Base-by-base conservation (phyloP, 2,113 vertebrate genomes). In the Myrmecophaga tridactyla region DNA sequence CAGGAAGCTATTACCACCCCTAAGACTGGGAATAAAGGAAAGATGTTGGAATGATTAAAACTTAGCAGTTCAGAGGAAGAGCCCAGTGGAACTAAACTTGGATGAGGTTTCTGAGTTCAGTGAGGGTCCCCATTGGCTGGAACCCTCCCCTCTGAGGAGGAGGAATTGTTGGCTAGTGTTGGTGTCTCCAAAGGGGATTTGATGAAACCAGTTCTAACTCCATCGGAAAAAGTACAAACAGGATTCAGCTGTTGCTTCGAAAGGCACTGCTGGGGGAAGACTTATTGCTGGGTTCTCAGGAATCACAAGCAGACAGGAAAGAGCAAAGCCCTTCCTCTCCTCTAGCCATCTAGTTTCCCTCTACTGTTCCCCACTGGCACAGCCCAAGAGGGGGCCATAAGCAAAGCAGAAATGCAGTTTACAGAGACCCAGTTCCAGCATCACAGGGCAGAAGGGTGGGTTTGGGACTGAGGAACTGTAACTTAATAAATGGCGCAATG, bases 401-500 rank as follows among this genome's bases (percentile, higher is more conserved):
- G 65, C 17, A 18, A 41, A 62, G 80, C 15, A 48, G 29, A 46
- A 62, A 12, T 8, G 31, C 67, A 15, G 48, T 51, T 43, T 14
- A 6, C 83, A 70, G 92, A 43, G 62, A 36, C 41, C 43, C 4
- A 6, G 48, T 18, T 9, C 6, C 51, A 21, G 34, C 9, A 27
- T 11, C 80, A 29, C 21, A 36, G 51, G 67, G 58, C 27, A 15
- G 41, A 84, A 51, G 11, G 18, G 46, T 2, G 17, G 51, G 27
- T 51, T 15, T 43, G 65, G 62, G 77, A 41, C 34, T 21, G 0
- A 36, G 21, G 23, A 34, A 31, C 1, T 39, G 15, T 7, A 12
- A 14, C 53, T 53, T 53, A 56, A 12, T 53, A 56, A 12, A 10
- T 7, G 13, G 51, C 34, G 0, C 12, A 0, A 0, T 3, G 51